Percentiles rank a stretch among this genome's conserved stretches.
These are phyloP conservation scores for Sebastes miniatus DNA, from an alignment of 2,797 vertebrate species.

Conservation along the genomic window DNA sequence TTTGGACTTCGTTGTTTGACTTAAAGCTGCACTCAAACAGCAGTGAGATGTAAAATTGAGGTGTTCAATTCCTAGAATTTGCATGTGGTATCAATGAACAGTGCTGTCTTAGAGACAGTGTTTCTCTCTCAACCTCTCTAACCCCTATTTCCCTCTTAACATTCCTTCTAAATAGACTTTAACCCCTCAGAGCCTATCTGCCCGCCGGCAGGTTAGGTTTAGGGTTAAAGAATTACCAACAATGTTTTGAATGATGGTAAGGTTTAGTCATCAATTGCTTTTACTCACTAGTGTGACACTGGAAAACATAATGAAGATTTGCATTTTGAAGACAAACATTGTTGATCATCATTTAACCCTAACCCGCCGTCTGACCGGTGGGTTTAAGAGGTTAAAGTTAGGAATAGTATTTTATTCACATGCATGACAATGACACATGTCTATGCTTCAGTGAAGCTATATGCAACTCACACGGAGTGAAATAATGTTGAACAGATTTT, in stretches of 20 bases:
- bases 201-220: too few relatives aligned
- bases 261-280: too few relatives aligned
- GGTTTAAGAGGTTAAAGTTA: not conserved
- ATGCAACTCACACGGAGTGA: not conserved
- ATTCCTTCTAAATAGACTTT: not conserved
- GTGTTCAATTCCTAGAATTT: not conserved
- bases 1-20: not conserved
- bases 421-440: not conserved
- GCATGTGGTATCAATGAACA: not conserved
- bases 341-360: too few relatives aligned
- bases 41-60: not conserved
- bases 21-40: constrained; percentile 43
- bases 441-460: not conserved
- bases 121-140: not conserved
- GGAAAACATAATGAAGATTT: too few relatives aligned
- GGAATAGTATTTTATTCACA: not conserved
- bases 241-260: too few relatives aligned
- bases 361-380: too few relatives aligned
- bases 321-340: too few relatives aligned
- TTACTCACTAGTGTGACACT: too few relatives aligned
- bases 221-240: too few relatives aligned
- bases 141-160: not conserved
- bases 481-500: not conserved
- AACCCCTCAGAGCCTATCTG: too few relatives aligned
- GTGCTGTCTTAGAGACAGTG: not conserved